These are phyloP conservation scores for Pseudomugil gertrudae DNA, from an alignment of 2,797 vertebrate genomes.

Conservation along the genomic window DNA sequence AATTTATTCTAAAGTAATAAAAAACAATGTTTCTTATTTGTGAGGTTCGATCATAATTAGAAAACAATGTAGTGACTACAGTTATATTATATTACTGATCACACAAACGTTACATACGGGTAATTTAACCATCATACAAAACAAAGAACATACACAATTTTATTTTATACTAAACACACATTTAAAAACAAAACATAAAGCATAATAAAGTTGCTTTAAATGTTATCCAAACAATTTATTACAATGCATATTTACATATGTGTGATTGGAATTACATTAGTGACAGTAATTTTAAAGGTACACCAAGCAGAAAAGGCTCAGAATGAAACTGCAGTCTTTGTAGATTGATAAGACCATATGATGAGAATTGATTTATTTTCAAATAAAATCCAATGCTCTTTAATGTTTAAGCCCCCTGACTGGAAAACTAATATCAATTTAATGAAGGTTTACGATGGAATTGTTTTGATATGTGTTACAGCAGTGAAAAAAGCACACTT, in stretches of 20 bases:
- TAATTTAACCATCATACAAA: background rate
- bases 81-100: background rate
- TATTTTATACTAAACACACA: background rate
- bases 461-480: conserved; percentile 7
- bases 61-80: background rate
- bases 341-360: background rate
- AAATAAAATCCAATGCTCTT: background rate
- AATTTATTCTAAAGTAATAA: background rate
- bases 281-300: background rate
- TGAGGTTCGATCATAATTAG: background rate
- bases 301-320: background rate
- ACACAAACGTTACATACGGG: background rate
- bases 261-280: background rate
- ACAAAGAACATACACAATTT: background rate
- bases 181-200: background rate
- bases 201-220: background rate
- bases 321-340: background rate
- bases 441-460: background rate
- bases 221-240: background rate
- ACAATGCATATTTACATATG: background rate
- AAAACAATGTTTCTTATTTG: background rate
- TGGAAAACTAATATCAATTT: background rate
- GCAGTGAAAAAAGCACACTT: background rate
- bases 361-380: background rate
- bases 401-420: background rate